Conservation (phyloP, 1,140 invertebrate species). For the Papilio polytes region DNA sequence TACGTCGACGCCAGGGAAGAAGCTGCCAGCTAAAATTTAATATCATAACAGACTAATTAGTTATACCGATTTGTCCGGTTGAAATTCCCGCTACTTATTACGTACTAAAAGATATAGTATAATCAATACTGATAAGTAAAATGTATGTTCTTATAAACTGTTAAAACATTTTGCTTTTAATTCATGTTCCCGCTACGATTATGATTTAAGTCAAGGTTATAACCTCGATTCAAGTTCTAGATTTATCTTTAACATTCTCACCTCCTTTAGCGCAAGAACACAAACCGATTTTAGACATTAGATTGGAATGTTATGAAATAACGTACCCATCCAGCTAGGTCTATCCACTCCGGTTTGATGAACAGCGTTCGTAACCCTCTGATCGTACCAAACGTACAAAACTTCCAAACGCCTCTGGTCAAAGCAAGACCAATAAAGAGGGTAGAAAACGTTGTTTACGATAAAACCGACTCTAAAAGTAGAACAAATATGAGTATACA, state of each 20-base stretch:
- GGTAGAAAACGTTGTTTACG: slow-evolving; percentile 65
- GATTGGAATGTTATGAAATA: slow-evolving; percentile 18
- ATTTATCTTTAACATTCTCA: too few relatives aligned
- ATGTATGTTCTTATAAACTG: too few relatives aligned
- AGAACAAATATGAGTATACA: not conserved
- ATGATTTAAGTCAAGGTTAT: too few relatives aligned
- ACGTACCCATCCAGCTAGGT: slow-evolving; percentile 67
- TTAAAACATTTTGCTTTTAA: too few relatives aligned
- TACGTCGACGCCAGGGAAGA: slow-evolving; percentile 68
- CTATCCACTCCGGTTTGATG: slow-evolving; percentile 68
- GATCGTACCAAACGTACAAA: slow-evolving; percentile 68
- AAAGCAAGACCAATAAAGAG: slow-evolving; percentile 71
- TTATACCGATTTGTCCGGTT: not conserved
- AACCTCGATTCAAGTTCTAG: too few relatives aligned
- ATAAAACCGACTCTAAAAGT: slow-evolving; percentile 65
- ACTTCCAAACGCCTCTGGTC: slow-evolving; percentile 61
- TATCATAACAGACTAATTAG: slow-evolving; percentile 14
- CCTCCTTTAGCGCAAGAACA: too few relatives aligned
- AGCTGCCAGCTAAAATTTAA: slow-evolving; percentile 61
- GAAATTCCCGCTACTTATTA: too few relatives aligned
- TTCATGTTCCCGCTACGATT: too few relatives aligned
- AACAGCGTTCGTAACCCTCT: slow-evolving; percentile 59
- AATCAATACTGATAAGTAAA: not conserved
- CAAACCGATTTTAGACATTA: not conserved
- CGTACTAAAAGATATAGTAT: too few relatives aligned